Conservation (phyloP, 2,888 invertebrate species). For the Mongoloraphidia duomilia region DNA sequence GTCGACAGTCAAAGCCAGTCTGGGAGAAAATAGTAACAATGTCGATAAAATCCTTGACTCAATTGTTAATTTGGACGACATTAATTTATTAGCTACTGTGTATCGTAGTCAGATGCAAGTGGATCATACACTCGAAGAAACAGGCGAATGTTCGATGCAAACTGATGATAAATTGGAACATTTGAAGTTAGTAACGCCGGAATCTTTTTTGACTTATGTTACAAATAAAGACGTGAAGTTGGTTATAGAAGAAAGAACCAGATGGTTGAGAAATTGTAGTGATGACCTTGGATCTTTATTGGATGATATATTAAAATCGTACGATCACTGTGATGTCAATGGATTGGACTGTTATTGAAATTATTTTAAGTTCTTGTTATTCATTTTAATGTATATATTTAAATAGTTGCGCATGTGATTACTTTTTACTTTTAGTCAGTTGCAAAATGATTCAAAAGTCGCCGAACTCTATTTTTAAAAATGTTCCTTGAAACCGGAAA, state of each 20-base stretch:
- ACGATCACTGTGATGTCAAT: conserved; percentile 40
- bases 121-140: conserved; percentile 13
- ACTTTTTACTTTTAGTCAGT: too few relatives aligned
- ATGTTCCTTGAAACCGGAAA: too few relatives aligned
- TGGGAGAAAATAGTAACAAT: not conserved
- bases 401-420: too few relatives aligned
- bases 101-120: conserved; percentile 38
- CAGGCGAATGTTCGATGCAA: conserved; percentile 19
- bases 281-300: conserved; percentile 52
- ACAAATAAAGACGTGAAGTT: conserved; percentile 43
- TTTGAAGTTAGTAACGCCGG: conserved; percentile 32
- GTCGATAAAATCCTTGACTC: conserved; percentile 36
- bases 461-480: too few relatives aligned
- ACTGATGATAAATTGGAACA: conserved; percentile 21
- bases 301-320: conserved; percentile 56
- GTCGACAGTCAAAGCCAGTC: not conserved
- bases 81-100: conserved; percentile 43
- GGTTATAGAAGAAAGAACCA: conserved; percentile 41
- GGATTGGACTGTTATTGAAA: conserved; percentile 56
- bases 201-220: conserved; percentile 43
- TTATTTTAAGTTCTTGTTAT: conserved; percentile 1
- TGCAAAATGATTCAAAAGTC: too few relatives aligned
- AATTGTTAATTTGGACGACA: conserved; percentile 46
- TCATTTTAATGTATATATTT: not conserved
- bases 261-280: conserved; percentile 53